These are phyloP conservation scores for Camelus bactrianus DNA, from an alignment of 2,113 vertebrate genomes.

Conservation along the genomic window DNA sequence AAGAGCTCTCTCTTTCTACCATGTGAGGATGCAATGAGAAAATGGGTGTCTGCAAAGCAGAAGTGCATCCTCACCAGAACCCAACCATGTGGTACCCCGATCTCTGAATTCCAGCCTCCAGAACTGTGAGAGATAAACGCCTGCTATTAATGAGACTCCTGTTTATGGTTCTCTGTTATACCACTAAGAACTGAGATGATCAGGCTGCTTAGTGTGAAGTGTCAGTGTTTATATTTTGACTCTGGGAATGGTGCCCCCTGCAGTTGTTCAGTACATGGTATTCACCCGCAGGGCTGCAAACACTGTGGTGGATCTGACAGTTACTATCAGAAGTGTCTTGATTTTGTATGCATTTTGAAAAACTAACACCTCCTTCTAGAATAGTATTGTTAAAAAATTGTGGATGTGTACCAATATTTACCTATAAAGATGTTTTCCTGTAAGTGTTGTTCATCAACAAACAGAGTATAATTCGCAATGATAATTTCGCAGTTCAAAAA, in stretches of 20 bases:
- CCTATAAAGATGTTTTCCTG: not conserved
- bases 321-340: not conserved
- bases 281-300: not conserved
- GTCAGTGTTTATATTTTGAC: not conserved
- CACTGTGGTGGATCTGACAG: not conserved
- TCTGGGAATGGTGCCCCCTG: not conserved
- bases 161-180: not conserved
- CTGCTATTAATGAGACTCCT: not conserved
- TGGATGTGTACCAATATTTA: not conserved
- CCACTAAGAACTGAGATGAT: not conserved
- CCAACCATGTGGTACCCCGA: not conserved
- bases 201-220: not conserved
- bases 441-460: constrained; percentile 30
- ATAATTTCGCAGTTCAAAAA: not conserved
- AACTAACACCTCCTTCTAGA: not conserved
- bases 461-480: not conserved
- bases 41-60: not conserved
- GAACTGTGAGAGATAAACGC: not conserved
- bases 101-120: not conserved
- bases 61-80: not conserved
- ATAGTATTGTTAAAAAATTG: not conserved
- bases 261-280: not conserved
- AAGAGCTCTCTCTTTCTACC: not conserved
- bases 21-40: not conserved
- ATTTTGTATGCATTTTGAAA: not conserved